Base-by-base conservation (phyloP, 2,888 invertebrate genomes). In the Spilarctia lutea region DNA sequence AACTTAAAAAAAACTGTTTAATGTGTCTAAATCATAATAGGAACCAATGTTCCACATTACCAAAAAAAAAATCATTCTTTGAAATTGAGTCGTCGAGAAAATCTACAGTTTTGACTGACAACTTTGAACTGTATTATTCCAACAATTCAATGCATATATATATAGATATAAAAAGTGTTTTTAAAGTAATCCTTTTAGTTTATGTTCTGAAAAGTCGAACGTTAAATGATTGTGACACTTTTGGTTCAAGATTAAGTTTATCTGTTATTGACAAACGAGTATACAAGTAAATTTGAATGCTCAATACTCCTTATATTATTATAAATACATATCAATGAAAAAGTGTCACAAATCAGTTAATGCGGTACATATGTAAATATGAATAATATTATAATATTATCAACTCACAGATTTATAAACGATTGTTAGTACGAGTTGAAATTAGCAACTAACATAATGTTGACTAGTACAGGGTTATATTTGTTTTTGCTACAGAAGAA, bases 401-500 rank as follows among this genome's bases (percentile, higher is more conserved):
- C 48, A 33, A 20, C 63, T 45, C 63, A 45, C 66, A 27, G 30
- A 56, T 67, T 35, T 67, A 27, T 75, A 74, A 69, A 71, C 52
- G 20, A 63, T 33, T 74, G 71, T 68, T 73, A 74, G 79, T 65
- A 76, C 30, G 65, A 76, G 74, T 75, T 11, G 71, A 75, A 72
- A 33, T 73, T 71, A 85, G 81, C 79, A 30, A 79, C 85, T 89
- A 88, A 89, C 87, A 85, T 84, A 75, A 83, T 88, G 89, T 89
- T 81, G 69, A 83, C 75, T 78, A 85, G 85, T 85, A 85, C 85
- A 85, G 83, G 85, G 87, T 91, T 85, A 87, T 91, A 89, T 93
- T 94, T 94, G 91, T 95, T 95, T 94, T 95, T 95, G 94, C 95
- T 95, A 94, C 96, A 96, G 96, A 96, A 96, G 89, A 96, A 96